phyloP scores from a whole-genome alignment of 2,113 vertebrate species.

The Melanerpes formicivorus region DNA sequence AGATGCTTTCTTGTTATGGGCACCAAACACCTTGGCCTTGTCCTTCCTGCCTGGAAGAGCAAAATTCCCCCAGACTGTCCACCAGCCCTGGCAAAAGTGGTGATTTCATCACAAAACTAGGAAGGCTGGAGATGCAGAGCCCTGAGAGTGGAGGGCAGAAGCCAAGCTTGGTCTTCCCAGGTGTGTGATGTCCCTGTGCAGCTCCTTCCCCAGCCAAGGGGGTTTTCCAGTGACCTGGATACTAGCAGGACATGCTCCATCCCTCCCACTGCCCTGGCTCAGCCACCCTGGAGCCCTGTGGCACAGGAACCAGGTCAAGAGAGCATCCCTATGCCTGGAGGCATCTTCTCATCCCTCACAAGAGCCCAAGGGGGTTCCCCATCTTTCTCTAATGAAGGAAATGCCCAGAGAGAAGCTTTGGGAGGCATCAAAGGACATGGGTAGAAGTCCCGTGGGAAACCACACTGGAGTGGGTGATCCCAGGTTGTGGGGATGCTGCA shows the following conservation, averaged over 20 bases:
- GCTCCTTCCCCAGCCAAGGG: not conserved
- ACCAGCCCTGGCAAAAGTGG: not conserved
- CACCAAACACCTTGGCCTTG: not conserved
- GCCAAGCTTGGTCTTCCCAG: fast-evolving
- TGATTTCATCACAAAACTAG: not conserved
- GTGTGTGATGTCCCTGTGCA: not conserved
- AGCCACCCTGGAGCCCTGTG: fast-evolving
- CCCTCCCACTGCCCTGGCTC: not conserved
- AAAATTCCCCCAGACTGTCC: not conserved
- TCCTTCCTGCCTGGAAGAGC: not conserved
- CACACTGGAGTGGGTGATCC: fast-evolving
- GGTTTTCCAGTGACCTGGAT: conserved; percentile 18
- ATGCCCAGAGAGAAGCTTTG: not conserved
- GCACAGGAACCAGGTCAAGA: fast-evolving
- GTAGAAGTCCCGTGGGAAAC: not conserved
- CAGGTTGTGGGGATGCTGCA: not conserved
- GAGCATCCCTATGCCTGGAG: not conserved
- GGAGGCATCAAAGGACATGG: not conserved
- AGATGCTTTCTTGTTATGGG: not conserved
- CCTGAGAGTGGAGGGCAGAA: not conserved
- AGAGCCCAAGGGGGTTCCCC: not conserved
- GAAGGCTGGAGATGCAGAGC: not conserved
- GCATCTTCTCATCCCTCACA: not conserved
- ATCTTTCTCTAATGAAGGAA: not conserved
- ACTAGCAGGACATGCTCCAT: not conserved